A percentile compares a stretch with the other conserved stretches of the same genome.
These are phyloP conservation scores for Sceliomorpha sp. DNA, from an alignment of 2,888 invertebrate genomes.

Conservation along the genomic window DNA sequence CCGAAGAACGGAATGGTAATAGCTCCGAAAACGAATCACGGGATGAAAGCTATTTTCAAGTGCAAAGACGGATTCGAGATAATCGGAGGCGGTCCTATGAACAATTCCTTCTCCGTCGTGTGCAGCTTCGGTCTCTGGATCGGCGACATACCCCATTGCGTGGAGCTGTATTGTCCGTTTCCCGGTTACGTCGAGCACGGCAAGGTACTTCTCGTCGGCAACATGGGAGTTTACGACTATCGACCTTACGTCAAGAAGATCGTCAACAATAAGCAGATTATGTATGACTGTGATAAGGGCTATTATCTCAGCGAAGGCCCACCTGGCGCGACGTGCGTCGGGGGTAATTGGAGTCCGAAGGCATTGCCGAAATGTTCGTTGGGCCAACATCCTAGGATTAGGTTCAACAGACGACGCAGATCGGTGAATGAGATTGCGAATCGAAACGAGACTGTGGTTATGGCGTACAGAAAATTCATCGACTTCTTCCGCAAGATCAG, in stretches of 20 bases:
- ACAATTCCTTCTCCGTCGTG: constrained; percentile 87
- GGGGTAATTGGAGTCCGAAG: constrained; percentile 95
- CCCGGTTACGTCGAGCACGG: constrained; percentile 95
- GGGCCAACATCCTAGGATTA: constrained; percentile 92
- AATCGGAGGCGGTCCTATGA: constrained; percentile 84
- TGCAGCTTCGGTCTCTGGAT: constrained; percentile 98
- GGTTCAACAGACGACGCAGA: constrained; percentile 88
- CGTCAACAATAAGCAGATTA: constrained; percentile 95
- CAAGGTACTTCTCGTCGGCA: constrained; percentile 94
- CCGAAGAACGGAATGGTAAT: constrained; percentile 97
- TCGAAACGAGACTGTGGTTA: constrained; percentile 57
- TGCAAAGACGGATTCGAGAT: constrained; percentile 96
- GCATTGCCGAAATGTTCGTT: constrained; percentile 92
- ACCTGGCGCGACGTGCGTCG: constrained; percentile 96
- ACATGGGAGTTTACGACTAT: constrained; percentile 98
- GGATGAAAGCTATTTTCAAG: constrained; percentile 95
- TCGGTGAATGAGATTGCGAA: constrained; percentile 78
- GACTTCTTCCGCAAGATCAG: constrained; percentile 77
- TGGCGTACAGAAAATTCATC: constrained; percentile 72
- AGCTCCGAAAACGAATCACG: constrained; percentile 98
- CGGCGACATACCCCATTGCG: constrained; percentile 92
- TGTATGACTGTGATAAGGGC: constrained; percentile 97
- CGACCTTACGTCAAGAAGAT: constrained; percentile 95
- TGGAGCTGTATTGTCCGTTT: constrained; percentile 92
- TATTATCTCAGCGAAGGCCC: constrained; percentile 93